A percentile compares a stretch with the other conserved stretches of the same genome.
phyloP scores from a whole-genome alignment of 2,113 vertebrate genomes.

The Vidua macroura region DNA sequence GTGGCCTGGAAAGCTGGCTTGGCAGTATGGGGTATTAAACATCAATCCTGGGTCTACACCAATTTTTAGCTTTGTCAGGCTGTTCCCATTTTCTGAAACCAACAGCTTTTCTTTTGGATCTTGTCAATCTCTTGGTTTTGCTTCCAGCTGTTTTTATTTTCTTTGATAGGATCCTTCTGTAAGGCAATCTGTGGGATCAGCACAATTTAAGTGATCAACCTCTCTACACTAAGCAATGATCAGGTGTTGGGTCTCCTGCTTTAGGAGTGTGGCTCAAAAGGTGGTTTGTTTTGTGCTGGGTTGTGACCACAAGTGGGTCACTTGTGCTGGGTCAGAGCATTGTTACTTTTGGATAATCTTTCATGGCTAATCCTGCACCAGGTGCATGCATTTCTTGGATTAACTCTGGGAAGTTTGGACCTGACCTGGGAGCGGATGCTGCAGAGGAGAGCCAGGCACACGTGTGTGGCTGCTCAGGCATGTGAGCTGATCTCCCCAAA shows the following conservation, averaged over 20 bases:
- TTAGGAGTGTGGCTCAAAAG: fast-evolving
- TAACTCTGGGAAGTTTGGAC: background rate
- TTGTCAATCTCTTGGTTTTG: background rate
- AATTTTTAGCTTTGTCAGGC: background rate
- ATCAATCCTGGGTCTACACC: background rate
- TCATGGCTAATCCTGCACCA: background rate
- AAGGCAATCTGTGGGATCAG: background rate
- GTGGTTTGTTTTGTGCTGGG: background rate
- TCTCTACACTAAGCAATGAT: background rate
- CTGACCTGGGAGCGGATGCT: background rate
- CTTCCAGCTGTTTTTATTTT: background rate
- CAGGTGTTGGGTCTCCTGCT: fast-evolving
- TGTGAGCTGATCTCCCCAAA: background rate
- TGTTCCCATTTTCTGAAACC: background rate
- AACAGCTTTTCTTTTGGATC: background rate
- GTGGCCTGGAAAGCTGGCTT: background rate
- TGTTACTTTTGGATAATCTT: background rate
- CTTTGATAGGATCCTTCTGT: background rate
- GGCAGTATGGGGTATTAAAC: background rate
- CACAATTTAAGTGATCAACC: background rate
- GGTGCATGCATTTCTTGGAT: background rate
- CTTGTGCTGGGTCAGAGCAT: background rate
- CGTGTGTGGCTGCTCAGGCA: fast-evolving
- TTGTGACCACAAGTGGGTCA: background rate
- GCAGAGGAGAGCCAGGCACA: background rate